Conservation (phyloP, 1,140 invertebrate genomes). For the Drosophila elegans region DNA sequence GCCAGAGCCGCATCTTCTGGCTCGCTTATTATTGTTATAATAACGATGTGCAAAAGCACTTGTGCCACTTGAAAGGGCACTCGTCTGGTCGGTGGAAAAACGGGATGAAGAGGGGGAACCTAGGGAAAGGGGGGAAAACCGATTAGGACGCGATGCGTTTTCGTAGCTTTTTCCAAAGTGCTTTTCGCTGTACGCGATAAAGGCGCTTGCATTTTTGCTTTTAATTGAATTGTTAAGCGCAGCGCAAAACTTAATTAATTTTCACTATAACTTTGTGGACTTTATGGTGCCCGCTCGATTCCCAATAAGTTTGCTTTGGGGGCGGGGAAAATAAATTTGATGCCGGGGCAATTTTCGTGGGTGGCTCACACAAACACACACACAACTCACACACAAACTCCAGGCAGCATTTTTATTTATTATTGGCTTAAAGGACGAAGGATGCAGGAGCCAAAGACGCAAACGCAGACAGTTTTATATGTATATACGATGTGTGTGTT, state of each 20-base stretch:
- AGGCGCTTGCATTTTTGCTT: conserved; percentile 58
- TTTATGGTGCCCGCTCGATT: conserved; percentile 57
- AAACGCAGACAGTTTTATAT: conserved; percentile 45
- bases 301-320: conserved; percentile 62
- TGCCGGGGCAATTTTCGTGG: conserved; percentile 69
- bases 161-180: conserved; percentile 62
- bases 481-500: conserved; percentile 47
- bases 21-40: conserved; percentile 83
- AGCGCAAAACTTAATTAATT: conserved; percentile 83
- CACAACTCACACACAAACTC: background rate
- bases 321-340: conserved; percentile 67
- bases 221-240: conserved; percentile 84
- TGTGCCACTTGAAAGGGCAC: conserved; percentile 76
- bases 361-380: conserved; percentile 29
- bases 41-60: conserved; percentile 85
- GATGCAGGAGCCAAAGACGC: conserved; percentile 61
- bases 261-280: conserved; percentile 78
- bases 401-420: conserved; percentile 80
- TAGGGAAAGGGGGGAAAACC: background rate
- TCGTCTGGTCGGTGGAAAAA: conserved; percentile 23
- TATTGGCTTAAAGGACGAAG: conserved; percentile 79
- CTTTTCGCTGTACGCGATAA: conserved; percentile 79
- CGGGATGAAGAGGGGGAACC: background rate
- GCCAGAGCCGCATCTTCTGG: conserved; percentile 49
- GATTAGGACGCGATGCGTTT: conserved; percentile 33